Evolutionary conservation across 1,140 invertebrate genomes (phyloP), one percentile per base, ranked within the genome.

Genomic region (Calephelis nemesis): DNA sequence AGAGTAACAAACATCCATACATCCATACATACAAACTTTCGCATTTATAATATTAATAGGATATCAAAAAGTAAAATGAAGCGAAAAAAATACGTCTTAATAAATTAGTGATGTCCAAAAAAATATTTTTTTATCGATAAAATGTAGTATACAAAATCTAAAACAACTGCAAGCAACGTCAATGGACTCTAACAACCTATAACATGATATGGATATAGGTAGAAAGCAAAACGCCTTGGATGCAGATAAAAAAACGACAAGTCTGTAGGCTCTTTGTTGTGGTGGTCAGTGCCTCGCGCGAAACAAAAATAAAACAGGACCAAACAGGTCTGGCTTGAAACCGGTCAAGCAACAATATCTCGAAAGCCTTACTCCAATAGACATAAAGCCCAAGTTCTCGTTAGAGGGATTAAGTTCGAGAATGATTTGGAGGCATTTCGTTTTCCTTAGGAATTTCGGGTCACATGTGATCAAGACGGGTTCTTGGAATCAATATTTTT

Each of bases 371-470:
- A 66, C 58, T 13, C 13, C 54, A 40, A 66, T 54, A 40, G 65
- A 6, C 40, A 58, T 58, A 66, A 54, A 45, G 52, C 5, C 58
- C 52, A 54, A n/a, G n/a, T 47, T 52, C 12, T 5, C 40, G 7
- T 45, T 42, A 54, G 47, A 45, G 40, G 50, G 50, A 60, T 12
- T 47, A 12, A 10, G 40, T 66, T 58, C 65, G 65, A 71, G 80
- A 84, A 85, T 85, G 82, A 88, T 87, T 84, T 87, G 82, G 82
- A 75, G 74, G 71, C 78, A 82, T 89, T 90, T 88, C 87, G 85
- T 84, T 91, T 91, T 91, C 87, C 81, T 88, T 89, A 88, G 86
- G 87, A 88, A 89, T 88, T 85, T 80, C 75, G 78, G 78, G 72
- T 76, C 78, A 77, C 78, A 75, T 79, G 70, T 78, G 76, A 74